phyloP scores from a whole-genome alignment of 2,888 invertebrate species.

The Nebria brevicollis region DNA sequence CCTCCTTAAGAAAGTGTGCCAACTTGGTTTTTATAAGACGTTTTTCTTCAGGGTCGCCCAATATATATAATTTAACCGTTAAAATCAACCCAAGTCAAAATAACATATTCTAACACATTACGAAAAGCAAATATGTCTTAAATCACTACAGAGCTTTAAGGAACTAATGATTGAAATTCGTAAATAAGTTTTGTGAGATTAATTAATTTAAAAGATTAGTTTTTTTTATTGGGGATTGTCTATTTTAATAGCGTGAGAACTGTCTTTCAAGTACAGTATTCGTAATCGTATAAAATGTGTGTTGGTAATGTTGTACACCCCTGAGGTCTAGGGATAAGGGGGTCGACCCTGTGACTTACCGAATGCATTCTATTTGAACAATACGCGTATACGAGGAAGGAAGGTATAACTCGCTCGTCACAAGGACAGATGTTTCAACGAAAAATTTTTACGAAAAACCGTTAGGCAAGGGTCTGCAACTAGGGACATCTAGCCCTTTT shows the following conservation, averaged over 20 bases:
- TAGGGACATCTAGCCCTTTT: not conserved
- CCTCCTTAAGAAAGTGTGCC: not conserved
- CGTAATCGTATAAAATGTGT: slow-evolving; percentile 26
- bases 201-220: too few relatives aligned
- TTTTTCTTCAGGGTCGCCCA: not conserved
- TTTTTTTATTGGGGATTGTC: too few relatives aligned
- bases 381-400: slow-evolving; percentile 2
- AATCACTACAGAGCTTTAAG: too few relatives aligned
- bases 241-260: not conserved
- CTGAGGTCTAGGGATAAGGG: slow-evolving; percentile 21
- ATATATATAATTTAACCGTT: not conserved
- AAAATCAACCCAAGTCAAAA: not conserved
- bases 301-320: slow-evolving; percentile 21
- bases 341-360: slow-evolving; percentile 15
- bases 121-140: too few relatives aligned
- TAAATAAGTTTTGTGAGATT: too few relatives aligned
- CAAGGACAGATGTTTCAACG: slow-evolving; percentile 36
- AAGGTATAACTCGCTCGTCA: slow-evolving; percentile 16
- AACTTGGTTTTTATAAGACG: not conserved
- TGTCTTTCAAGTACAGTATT: not conserved
- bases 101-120: too few relatives aligned
- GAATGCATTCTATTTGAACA: slow-evolving; percentile 22
- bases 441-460: slow-evolving; percentile 41
- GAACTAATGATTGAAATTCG: too few relatives aligned
- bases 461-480: slow-evolving; percentile 19